Evolutionary conservation across 1,140 invertebrate species (phyloP), one percentile per base, ranked within the genome.

Genomic region (Aphaenogaster rudis): DNA sequence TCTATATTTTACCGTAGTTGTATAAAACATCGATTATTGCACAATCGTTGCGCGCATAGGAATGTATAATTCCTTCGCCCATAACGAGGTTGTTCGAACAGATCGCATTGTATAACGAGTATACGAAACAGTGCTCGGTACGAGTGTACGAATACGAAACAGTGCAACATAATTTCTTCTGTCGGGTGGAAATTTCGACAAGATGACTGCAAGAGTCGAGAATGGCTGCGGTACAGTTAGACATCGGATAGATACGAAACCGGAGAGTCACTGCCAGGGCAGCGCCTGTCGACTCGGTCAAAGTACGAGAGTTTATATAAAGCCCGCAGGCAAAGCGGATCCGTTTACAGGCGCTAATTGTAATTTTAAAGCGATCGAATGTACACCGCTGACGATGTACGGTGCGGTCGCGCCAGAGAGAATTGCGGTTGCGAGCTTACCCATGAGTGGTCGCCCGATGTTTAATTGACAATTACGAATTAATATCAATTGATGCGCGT

Each of bases 401-500:
- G 63, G 52, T 61, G 57, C 80, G 79, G 74, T 72, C 76, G 69
- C 69, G 54, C 7, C 63, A 13, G 61, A 89, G 87, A 86, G 77
- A 59, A 86, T 36, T 86, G 88, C 45, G 88, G 88, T 87, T 79
- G 33, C 54, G 33, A 50, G 86, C 59, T 69, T 63, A 59, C 36
- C 77, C 84, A 17, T 64, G 67, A 74, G 63, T 81, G 88, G 88
- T 82, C 69, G 61, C 33, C 69, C 69, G 71, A 57, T 86, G 81
- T 79, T 92, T 91, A 92, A 92, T 92, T 92, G 89, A 90, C 86
- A 91, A 92, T 91, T 88, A 91, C 48, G 81, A 81, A 92, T 90
- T 91, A 91, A 92, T 92, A 88, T 91, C 84, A 90, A 92, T 92
- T 71, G 69, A 21, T 66, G 45, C 59, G 21, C 67, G 48, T 59